Percentiles rank a stretch among this genome's conserved stretches.
These are phyloP conservation scores for Drosophila subsilvestris DNA, from an alignment of 2,888 invertebrate species.

Conservation along the genomic window DNA sequence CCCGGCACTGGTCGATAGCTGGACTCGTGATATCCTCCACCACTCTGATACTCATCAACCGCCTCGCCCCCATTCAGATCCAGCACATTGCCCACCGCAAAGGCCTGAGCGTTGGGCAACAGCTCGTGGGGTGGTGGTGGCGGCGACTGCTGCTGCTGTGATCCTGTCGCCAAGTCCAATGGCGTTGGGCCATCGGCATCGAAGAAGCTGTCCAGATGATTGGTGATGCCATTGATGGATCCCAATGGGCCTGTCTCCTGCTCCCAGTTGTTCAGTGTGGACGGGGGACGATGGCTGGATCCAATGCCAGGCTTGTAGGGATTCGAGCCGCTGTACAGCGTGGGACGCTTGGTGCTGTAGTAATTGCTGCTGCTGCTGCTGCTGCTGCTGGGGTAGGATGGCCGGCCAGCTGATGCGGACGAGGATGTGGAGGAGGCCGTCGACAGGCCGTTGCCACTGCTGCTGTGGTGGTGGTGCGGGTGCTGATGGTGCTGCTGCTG, in stretches of 20 bases:
- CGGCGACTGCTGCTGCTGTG: not conserved
- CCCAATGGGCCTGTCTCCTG: slow-evolving; percentile 81
- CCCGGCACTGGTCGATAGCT: slow-evolving; percentile 83
- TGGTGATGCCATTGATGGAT: slow-evolving; percentile 78
- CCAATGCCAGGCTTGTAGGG: slow-evolving; percentile 68
- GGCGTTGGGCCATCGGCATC: slow-evolving; percentile 72
- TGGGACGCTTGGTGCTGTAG: slow-evolving; percentile 79
- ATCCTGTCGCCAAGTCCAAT: slow-evolving; percentile 18
- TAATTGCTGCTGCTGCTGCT: slow-evolving; percentile 64
- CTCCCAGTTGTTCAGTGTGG: slow-evolving; percentile 77
- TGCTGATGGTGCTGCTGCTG: slow-evolving; percentile 38
- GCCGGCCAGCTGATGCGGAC: slow-evolving; percentile 45
- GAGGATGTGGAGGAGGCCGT: slow-evolving; percentile 54
- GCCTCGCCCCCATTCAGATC: slow-evolving; percentile 81
- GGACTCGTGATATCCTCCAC: slow-evolving; percentile 68
- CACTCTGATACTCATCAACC: slow-evolving; percentile 74
- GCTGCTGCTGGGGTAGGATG: slow-evolving; percentile 54
- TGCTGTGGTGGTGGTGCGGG: slow-evolving; percentile 39
- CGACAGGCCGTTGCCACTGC: slow-evolving; percentile 56
- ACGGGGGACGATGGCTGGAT: slow-evolving; percentile 45
- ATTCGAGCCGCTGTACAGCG: slow-evolving; percentile 50
- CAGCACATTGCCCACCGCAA: slow-evolving; percentile 82
- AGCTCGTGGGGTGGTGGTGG: slow-evolving; percentile 53
- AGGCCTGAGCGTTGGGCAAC: slow-evolving; percentile 72
- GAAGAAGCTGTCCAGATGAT: slow-evolving; percentile 83